Conservation (phyloP, 2,113 vertebrate genomes). For the Burhinus bistriatus region DNA sequence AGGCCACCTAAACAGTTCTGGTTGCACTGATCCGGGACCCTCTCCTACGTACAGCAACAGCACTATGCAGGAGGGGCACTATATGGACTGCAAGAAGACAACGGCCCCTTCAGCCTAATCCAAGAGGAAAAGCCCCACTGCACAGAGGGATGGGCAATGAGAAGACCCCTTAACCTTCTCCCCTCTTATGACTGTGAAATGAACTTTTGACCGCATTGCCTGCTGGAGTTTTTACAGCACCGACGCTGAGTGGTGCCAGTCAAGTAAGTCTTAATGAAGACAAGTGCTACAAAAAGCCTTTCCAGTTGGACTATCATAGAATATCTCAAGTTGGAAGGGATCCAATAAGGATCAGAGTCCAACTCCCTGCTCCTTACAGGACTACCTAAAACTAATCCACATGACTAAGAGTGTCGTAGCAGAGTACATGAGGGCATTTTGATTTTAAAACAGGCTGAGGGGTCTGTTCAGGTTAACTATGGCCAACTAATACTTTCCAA, state of each 20-base stretch:
- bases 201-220: rapidly evolving
- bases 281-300: background rate
- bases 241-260: background rate
- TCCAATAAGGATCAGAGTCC: background rate
- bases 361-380: background rate
- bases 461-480: background rate
- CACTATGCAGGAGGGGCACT: background rate
- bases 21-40: background rate
- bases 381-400: background rate
- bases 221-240: background rate
- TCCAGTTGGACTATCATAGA: background rate
- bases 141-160: rapidly evolving
- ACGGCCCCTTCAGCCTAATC: background rate
- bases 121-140: background rate
- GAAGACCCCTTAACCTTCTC: background rate
- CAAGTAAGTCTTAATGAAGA: background rate
- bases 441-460: background rate
- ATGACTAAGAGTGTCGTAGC: background rate
- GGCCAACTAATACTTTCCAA: background rate
- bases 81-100: background rate
- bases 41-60: background rate
- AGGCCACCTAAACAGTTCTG: background rate
- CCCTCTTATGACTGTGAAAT: background rate
- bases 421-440: background rate
- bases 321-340: background rate